phyloP scores from a whole-genome alignment of 2,113 vertebrate genomes.

The Alaudala cheleensis region DNA sequence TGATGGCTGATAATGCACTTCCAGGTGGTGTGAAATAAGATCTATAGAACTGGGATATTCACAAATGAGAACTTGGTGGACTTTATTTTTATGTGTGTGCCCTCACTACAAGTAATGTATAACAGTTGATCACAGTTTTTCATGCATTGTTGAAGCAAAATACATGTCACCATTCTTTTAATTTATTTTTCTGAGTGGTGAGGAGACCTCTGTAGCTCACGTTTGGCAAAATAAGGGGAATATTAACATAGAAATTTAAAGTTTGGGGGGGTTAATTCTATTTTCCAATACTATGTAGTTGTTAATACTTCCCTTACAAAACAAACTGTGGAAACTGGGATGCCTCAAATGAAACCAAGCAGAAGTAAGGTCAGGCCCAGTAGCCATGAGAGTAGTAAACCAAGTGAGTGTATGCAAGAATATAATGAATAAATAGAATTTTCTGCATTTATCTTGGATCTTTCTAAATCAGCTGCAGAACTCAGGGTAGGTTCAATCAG shows the following conservation, averaged over 20 bases:
- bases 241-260: neutral
- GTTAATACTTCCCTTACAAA: neutral
- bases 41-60: neutral
- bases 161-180: neutral
- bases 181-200: neutral
- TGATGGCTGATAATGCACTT: neutral
- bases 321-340: neutral
- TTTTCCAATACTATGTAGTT: neutral
- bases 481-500: neutral
- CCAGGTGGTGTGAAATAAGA: neutral
- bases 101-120: neutral
- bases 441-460: neutral
- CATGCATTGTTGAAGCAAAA: neutral
- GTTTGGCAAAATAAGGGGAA: neutral
- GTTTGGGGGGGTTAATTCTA: neutral
- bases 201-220: neutral
- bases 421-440: neutral
- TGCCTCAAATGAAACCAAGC: neutral
- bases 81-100: neutral
- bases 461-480: neutral
- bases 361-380: neutral
- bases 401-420: neutral
- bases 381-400: neutral
- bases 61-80: neutral
- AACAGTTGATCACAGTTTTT: neutral